phyloP scores from a whole-genome alignment of 1,140 invertebrate species.

The Psilanteris sp. region DNA sequence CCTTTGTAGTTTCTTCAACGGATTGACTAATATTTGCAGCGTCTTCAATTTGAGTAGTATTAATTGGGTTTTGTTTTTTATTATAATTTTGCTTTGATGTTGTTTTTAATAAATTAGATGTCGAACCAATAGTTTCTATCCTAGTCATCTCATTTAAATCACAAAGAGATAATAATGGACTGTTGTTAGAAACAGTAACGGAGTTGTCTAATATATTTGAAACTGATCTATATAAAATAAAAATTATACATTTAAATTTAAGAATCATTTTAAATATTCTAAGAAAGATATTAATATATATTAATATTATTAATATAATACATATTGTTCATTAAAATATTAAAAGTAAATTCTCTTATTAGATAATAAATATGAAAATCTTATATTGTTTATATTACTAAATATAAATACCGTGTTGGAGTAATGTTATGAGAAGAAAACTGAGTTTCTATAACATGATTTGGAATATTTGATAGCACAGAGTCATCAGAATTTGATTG shows the following conservation, averaged over 20 bases:
- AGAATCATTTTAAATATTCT: constrained; percentile 4
- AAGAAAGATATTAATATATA: no score
- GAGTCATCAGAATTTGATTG: constrained; percentile 61
- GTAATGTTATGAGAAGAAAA: constrained; percentile 64
- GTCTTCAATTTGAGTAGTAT: constrained; percentile 45
- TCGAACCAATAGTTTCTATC: constrained; percentile 64
- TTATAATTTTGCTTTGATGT: constrained; percentile 65
- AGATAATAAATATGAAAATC: no score
- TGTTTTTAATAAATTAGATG: constrained; percentile 64
- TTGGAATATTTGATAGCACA: constrained; percentile 47
- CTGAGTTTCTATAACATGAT: constrained; percentile 64
- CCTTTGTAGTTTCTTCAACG: constrained; percentile 54
- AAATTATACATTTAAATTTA: neutral
- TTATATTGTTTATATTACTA: neutral
- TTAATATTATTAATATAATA: no score
- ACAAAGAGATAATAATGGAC: constrained; percentile 67
- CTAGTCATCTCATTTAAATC: constrained; percentile 65
- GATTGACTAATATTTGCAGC: constrained; percentile 36
- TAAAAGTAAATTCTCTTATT: no score
- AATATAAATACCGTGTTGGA: constrained; percentile 33
- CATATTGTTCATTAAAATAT: no score
- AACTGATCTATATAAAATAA: constrained; percentile 55
- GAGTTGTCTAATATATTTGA: constrained; percentile 62
- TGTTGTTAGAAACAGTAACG: constrained; percentile 35
- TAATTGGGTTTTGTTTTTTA: constrained; percentile 63